A percentile compares a stretch with the other conserved stretches of the same genome.
Evolutionary conservation across 2,113 vertebrate species (phyloP).

Genomic region (Parotia lawesii): DNA sequence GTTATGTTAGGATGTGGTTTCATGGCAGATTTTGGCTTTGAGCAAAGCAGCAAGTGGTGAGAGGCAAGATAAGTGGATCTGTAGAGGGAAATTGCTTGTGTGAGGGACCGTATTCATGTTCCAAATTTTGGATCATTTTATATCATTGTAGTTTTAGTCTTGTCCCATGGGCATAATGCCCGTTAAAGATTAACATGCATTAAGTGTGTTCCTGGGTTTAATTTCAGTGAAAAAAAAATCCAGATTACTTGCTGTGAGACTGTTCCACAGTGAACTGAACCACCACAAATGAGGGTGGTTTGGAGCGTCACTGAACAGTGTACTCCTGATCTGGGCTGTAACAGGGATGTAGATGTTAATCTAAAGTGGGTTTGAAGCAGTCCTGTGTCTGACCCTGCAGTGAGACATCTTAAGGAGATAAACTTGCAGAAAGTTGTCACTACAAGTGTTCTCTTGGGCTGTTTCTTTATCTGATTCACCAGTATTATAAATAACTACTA

Average conservation of each 20-base stretch:
- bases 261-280: neutral
- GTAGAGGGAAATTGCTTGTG: accelerated
- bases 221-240: neutral
- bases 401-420: neutral
- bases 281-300: neutral
- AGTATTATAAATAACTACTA: neutral
- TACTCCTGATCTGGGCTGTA: neutral
- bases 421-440: neutral
- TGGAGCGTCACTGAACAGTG: neutral
- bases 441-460: neutral
- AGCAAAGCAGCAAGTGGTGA: neutral
- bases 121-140: neutral
- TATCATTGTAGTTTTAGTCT: neutral
- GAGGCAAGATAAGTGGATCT: neutral
- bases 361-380: neutral
- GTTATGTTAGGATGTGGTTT: neutral
- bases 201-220: neutral
- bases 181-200: neutral
- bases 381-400: neutral
- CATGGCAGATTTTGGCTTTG: neutral
- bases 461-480: neutral
- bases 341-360: neutral
- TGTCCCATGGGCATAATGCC: neutral
- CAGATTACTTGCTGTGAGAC: neutral
- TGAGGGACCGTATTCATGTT: too few species aligned